phyloP scores from a whole-genome alignment of 2,888 invertebrate species.

The Gortyna flavago region DNA sequence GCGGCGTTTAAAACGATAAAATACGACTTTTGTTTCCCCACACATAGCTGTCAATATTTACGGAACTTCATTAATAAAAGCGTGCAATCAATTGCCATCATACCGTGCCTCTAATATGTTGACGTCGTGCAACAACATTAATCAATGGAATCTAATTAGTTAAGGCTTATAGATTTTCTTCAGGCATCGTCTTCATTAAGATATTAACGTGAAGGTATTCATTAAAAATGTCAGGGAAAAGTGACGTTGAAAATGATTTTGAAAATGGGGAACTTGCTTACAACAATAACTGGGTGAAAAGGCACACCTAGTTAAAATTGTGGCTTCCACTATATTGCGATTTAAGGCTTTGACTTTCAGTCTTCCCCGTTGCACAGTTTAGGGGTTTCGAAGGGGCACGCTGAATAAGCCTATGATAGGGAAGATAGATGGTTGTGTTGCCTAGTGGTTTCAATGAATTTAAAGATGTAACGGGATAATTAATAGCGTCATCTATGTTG shows the following conservation, averaged over 20 bases:
- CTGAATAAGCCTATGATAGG: background rate
- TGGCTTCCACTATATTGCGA: background rate
- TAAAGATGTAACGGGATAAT: background rate
- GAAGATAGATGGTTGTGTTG: background rate
- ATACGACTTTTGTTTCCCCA: background rate
- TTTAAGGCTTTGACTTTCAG: background rate
- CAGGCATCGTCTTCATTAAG: background rate
- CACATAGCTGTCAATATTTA: background rate
- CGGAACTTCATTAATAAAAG: background rate
- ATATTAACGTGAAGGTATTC: too few relatives aligned
- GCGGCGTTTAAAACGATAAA: background rate
- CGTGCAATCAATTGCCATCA: background rate
- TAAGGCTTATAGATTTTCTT: background rate
- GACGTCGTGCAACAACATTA: background rate
- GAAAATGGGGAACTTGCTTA: background rate
- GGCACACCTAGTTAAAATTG: background rate
- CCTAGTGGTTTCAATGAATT: background rate
- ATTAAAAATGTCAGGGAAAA: background rate
- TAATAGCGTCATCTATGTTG: background rate
- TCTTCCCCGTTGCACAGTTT: background rate
- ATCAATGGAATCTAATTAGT: background rate
- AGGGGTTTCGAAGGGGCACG: background rate
- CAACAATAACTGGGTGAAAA: too few relatives aligned
- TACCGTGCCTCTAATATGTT: background rate
- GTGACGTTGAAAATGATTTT: background rate